phyloP scores from a whole-genome alignment of 2,797 vertebrate species.

The Eutrigla gurnardus region DNA sequence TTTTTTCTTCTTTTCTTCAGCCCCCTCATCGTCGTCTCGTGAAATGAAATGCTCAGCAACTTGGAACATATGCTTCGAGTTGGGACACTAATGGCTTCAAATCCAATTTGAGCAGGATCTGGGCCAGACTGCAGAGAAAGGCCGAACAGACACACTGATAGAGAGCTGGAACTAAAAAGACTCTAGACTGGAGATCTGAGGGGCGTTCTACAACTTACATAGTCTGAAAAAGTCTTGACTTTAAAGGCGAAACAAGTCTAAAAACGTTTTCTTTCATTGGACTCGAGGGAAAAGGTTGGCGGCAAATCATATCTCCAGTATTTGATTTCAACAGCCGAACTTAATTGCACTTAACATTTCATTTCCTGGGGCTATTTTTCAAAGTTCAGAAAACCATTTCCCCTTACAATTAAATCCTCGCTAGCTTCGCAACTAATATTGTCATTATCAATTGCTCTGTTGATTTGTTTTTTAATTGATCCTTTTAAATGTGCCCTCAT shows the following conservation, averaged over 20 bases:
- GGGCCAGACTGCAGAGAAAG: slow-evolving; percentile 59
- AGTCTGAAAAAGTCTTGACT: slow-evolving; percentile 8
- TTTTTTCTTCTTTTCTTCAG: slow-evolving; percentile 3
- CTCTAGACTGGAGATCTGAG: not conserved
- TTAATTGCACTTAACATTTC: slow-evolving; percentile 2
- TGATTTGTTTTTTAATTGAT: slow-evolving; percentile 9
- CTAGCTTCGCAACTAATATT: slow-evolving; percentile 1
- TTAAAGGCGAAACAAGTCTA: slow-evolving; percentile 8
- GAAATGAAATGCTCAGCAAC: slow-evolving; percentile 78
- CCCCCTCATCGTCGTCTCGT: slow-evolving; percentile 48
- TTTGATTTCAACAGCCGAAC: not conserved
- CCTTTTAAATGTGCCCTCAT: not conserved
- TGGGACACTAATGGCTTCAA: slow-evolving; percentile 75
- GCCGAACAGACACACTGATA: slow-evolving; percentile 36
- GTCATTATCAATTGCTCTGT: not conserved
- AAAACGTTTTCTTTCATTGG: slow-evolving; percentile 3
- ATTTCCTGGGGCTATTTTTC: slow-evolving; percentile 11
- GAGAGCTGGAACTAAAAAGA: slow-evolving; percentile 22
- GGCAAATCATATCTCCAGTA: not conserved
- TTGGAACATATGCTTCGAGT: slow-evolving; percentile 80
- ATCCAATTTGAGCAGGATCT: slow-evolving; percentile 74
- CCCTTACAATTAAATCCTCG: slow-evolving; percentile 1
- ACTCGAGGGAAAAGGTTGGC: not conserved
- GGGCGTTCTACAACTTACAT: not conserved
- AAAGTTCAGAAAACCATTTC: slow-evolving; percentile 10